Base-by-base conservation (phyloP, 2,113 vertebrate species). In the Tenebrosternarchus preto region DNA sequence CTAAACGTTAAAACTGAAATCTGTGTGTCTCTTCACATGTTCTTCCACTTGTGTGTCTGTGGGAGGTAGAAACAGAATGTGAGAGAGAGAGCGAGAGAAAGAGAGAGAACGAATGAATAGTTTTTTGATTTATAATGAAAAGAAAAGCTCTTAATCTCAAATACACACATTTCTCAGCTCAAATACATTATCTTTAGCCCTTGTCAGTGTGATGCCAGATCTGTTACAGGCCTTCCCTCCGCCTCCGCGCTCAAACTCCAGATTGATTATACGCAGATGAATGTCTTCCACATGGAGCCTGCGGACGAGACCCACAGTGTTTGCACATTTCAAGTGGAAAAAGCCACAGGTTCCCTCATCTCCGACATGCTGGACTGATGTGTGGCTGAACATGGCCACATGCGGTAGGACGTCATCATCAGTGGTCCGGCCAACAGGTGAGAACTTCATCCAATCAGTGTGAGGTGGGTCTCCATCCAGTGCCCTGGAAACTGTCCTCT, bases 321-420 rank as follows among this genome's bases (percentile, higher is more conserved):
- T 27, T 1, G 24, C 24, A 5, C 7, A 17, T 31, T 22, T 20
- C 2, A 8, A 36, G 27, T 16, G 7, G 25, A n/a, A 50, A 43
- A 39, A 56, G 53, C 55, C 31, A n/a, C n/a, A n/a, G n/a, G n/a
- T n/a, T n/a, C n/a, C n/a, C 84, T 85, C 84, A 83, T 76, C 69
- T 68, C 43, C 29, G 15, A 46, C 36, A 29, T 50, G 76, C 43
- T 15, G 43, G 43, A 50, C 43, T 50, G 43, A 50, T 12, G 43
- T 50, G 43, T 50, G 43, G n/a, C n/a, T n/a, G n/a, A n/a, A n/a
- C n/a, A n/a, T n/a, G n/a, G n/a, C n/a, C n/a, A n/a, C n/a, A n/a
- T n/a, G n/a, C n/a, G n/a, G n/a, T n/a, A 46, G 43, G 15, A 2
- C 43, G 12, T 12, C 43, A 15, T 50, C 43, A 50, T 50, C 1